Conservation (phyloP, 2,797 vertebrate species). For the Dicrostonyx torquatus region DNA sequence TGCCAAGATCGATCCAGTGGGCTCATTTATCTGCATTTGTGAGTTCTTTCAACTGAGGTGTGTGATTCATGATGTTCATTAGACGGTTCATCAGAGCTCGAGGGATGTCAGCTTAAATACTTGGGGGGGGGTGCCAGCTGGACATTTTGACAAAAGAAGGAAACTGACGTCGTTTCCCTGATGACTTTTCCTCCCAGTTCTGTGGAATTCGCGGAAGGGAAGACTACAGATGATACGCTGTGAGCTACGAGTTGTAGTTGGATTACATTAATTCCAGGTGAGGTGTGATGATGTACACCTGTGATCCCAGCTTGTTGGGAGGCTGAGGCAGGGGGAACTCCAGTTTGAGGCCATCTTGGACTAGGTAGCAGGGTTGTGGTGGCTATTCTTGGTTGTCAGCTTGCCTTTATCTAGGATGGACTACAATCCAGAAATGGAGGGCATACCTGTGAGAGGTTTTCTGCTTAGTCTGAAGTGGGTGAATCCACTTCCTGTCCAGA, state of each 20-base stretch:
- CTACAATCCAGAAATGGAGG: not conserved
- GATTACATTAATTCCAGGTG: not conserved
- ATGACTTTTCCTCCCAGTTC: not conserved
- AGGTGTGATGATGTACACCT: not conserved
- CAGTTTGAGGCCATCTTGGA: not conserved
- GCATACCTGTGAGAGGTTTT: not conserved
- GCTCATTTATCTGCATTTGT: not conserved
- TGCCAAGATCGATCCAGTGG: accelerated
- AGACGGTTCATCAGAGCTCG: not conserved
- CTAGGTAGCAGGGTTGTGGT: not conserved
- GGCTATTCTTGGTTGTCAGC: not conserved
- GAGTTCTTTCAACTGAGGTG: not conserved
- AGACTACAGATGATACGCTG: not conserved
- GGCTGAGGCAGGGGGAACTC: not conserved
- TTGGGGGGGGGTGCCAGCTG: not conserved
- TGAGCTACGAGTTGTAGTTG: not conserved
- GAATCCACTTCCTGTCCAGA: not conserved
- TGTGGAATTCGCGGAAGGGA: not conserved
- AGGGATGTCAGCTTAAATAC: not conserved
- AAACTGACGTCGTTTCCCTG: not conserved
- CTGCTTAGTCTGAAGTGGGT: not conserved
- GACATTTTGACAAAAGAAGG: not conserved
- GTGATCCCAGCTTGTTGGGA: not conserved
- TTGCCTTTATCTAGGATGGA: not conserved
- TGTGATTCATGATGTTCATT: accelerated